Evolutionary conservation across 1,140 invertebrate genomes (phyloP).

Genomic region (Glossosoma conforme): DNA sequence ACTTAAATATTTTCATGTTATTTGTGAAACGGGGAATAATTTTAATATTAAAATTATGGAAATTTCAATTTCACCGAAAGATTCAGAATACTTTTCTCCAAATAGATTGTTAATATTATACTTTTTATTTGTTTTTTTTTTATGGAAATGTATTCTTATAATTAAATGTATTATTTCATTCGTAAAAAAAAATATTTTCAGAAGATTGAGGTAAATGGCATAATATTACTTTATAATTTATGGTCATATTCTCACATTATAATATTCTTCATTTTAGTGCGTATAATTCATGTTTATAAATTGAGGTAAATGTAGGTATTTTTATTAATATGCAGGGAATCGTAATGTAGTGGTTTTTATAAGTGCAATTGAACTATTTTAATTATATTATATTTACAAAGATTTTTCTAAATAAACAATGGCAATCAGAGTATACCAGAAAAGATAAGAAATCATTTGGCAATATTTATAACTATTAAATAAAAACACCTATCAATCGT

Average conservation of each 20-base stretch:
- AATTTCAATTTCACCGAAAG: not conserved
- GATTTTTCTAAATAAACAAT: conserved; percentile 8
- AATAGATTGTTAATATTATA: no score
- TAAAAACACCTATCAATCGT: no score
- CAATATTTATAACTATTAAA: no score
- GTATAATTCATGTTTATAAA: conserved; percentile 12
- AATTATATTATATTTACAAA: conserved; percentile 16
- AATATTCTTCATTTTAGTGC: conserved; percentile 9
- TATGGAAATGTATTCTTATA: not conserved
- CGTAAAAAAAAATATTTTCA: not conserved
- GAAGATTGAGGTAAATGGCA: conserved; percentile 1
- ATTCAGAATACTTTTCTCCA: no score
- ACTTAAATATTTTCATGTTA: no score
- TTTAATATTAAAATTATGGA: not conserved
- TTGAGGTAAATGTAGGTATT: conserved; percentile 33
- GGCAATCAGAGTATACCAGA: conserved; percentile 7
- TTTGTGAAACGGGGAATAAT: no score
- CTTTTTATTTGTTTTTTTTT: not conserved
- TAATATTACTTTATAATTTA: not conserved
- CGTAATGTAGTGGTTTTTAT: conserved; percentile 14
- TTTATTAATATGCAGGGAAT: conserved; percentile 26
- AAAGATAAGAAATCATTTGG: conserved; percentile 4
- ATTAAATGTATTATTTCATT: not conserved
- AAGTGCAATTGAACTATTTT: conserved; percentile 30
- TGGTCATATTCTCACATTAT: conserved; percentile 1